A percentile compares a stretch with the other conserved stretches of the same genome.
Evolutionary conservation across 35 echinoderm and acorn worm species (phyloP).

Genomic region (Anneissia japonica): DNA sequence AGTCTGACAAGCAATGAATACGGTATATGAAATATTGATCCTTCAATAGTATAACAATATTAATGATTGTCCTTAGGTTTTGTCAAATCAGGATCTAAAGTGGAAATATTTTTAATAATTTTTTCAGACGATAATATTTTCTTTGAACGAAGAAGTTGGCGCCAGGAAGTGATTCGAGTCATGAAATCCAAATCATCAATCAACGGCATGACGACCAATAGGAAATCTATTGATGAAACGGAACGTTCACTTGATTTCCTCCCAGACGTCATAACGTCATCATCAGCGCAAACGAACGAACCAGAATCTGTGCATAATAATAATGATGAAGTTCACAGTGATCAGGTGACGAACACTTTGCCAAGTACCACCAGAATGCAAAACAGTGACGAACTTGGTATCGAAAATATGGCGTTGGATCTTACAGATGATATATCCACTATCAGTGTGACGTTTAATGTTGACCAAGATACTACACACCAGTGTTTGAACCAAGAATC

Average conservation of each 20-base stretch:
- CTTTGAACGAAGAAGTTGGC: constrained; percentile 19
- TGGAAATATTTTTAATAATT: neutral
- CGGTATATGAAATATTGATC: too few relatives aligned
- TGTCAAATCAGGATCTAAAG: neutral
- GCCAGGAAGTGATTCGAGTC: neutral
- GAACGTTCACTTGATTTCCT: neutral
- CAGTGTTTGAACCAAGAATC: too few relatives aligned
- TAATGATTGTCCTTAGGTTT: neutral
- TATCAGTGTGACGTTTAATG: too few relatives aligned
- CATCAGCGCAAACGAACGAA: neutral
- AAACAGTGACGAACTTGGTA: neutral
- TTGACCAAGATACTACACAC: too few relatives aligned
- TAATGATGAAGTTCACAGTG: neutral
- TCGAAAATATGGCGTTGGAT: neutral
- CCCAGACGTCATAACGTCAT: neutral
- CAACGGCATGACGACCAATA: neutral
- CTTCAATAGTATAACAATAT: too few relatives aligned
- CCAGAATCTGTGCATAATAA: neutral
- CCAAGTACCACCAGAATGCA: neutral
- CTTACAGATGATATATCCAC: too few relatives aligned
- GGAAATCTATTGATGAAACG: neutral
- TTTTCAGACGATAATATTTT: constrained; percentile 32
- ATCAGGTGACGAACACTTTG: neutral
- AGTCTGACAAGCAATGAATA: too few relatives aligned
- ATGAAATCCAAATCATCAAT: neutral